Percentiles rank a stretch among this genome's conserved stretches.
These are phyloP conservation scores for Bombus impatiens DNA, from an alignment of 1,140 invertebrate genomes.

Conservation along the genomic window DNA sequence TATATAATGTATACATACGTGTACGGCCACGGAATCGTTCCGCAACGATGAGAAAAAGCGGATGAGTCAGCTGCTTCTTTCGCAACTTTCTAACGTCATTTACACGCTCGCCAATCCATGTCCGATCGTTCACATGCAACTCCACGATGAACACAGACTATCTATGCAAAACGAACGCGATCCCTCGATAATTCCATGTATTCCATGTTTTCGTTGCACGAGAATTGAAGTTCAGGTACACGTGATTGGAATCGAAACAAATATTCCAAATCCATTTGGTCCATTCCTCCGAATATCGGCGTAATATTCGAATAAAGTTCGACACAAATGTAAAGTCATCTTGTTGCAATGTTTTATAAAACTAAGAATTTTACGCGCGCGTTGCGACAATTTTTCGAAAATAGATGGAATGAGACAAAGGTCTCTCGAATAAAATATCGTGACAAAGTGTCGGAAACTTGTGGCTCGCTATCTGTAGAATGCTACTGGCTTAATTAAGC, in stretches of 20 bases:
- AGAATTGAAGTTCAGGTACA: neutral
- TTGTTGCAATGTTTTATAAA: no score
- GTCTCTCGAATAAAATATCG: neutral
- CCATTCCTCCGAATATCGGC: no score
- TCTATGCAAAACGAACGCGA: neutral
- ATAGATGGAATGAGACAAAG: neutral
- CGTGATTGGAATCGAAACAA: neutral
- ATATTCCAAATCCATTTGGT: no score
- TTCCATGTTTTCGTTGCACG: neutral
- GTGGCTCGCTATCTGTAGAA: neutral
- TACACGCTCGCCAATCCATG: conserved; percentile 61
- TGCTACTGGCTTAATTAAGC: neutral
- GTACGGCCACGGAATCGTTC: conserved; percentile 53
- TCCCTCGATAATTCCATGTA: neutral
- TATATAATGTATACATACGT: neutral
- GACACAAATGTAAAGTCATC: no score
- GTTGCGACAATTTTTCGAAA: neutral
- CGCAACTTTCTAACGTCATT: conserved; percentile 76
- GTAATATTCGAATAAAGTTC: no score
- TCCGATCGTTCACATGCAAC: conserved; percentile 12
- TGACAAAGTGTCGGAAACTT: neutral
- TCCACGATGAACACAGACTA: neutral
- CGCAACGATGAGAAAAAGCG: conserved; percentile 63
- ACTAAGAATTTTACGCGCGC: no score
- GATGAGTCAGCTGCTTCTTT: conserved; percentile 72